Evolutionary conservation across 2,113 vertebrate species (phyloP).

Genomic region (Poicephalus meyeri): DNA sequence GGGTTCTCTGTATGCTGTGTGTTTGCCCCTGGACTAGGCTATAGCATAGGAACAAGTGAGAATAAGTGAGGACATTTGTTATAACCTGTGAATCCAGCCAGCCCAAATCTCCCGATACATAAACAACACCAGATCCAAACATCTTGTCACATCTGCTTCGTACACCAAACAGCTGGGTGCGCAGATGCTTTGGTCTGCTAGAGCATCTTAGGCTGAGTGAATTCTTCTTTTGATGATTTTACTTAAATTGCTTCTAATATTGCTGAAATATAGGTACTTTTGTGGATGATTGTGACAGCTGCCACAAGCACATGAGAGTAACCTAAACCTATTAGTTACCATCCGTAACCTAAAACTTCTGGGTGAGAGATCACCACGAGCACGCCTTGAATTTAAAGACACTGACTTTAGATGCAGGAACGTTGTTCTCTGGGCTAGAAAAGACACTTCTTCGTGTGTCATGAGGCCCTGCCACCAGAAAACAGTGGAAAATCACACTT

Average conservation of each 20-base stretch:
- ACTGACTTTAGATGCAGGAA: neutral
- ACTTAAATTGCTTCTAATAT: neutral
- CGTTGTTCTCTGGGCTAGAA: neutral
- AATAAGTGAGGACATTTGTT: slow-evolving; percentile 33
- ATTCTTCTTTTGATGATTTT: slow-evolving; percentile 40
- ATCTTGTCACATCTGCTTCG: slow-evolving; percentile 60
- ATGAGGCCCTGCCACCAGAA: neutral
- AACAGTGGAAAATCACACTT: neutral
- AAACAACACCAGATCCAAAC: slow-evolving; percentile 50
- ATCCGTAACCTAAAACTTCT: neutral
- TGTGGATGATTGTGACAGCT: neutral
- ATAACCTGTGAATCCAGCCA: slow-evolving; percentile 20
- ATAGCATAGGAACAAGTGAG: neutral
- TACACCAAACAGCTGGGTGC: slow-evolving; percentile 54
- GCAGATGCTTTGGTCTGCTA: slow-evolving; percentile 54
- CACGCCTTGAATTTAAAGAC: neutral
- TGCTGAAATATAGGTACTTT: slow-evolving; percentile 1
- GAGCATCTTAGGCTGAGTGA: slow-evolving; percentile 13
- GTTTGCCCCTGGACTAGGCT: neutral
- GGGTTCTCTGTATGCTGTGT: neutral
- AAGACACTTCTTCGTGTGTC: neutral
- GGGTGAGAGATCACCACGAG: neutral
- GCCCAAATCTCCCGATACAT: neutral
- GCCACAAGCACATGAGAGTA: neutral
- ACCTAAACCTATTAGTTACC: neutral